Conservation (phyloP, 2,888 invertebrate species). For the Meandrusa payeni region DNA sequence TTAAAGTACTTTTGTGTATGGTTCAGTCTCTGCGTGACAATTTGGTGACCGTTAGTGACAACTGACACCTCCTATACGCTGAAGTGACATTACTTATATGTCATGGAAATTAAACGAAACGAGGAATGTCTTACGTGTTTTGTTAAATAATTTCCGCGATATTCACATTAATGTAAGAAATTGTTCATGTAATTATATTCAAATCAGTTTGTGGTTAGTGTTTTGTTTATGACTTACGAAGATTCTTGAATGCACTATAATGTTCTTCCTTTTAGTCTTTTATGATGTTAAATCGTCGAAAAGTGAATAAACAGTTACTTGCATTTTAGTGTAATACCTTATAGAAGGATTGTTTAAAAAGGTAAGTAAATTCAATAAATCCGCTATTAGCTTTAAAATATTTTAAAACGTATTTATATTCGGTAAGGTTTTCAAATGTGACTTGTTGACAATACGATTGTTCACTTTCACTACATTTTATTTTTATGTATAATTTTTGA, state of each 20-base stretch:
- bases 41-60: no score
- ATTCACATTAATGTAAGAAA: not conserved
- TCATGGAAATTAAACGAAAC: constrained; percentile 6
- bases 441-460: no score
- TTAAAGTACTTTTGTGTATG: no score
- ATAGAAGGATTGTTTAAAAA: constrained; percentile 1
- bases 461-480: no score
- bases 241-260: not conserved
- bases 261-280: not conserved
- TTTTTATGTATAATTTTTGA: no score
- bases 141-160: constrained; percentile 1
- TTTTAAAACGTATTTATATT: no score
- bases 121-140: constrained; percentile 1
- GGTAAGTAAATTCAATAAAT: constrained; percentile 1
- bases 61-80: no score
- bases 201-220: not conserved
- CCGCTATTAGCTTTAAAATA: no score
- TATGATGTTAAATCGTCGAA: constrained; percentile 3
- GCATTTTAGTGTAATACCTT: not conserved
- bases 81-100: constrained; percentile 1
- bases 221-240: constrained; percentile 1
- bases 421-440: no score
- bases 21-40: no score
- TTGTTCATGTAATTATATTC: not conserved
- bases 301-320: constrained; percentile 17